A percentile compares a stretch with the other conserved stretches of the same genome.
These are phyloP conservation scores for Desmophyllum pertusum DNA, from an alignment of 92 coral and sea anemone genomes.

Conservation along the genomic window DNA sequence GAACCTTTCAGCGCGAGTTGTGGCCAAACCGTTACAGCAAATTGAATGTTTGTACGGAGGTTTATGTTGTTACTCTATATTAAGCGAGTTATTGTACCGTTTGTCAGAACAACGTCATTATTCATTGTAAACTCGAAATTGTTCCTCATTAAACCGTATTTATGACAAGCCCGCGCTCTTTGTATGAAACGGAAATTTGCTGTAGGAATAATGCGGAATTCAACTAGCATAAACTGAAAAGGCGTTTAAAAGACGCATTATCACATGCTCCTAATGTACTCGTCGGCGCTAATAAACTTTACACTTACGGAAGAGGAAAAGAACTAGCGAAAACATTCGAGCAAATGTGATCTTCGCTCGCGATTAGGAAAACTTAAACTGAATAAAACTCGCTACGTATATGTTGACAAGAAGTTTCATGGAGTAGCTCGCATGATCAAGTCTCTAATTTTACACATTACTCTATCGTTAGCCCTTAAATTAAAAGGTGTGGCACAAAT, in stretches of 20 bases:
- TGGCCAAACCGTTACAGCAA: slow-evolving; percentile 34
- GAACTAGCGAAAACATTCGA: slow-evolving; percentile 22
- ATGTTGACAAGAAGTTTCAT: slow-evolving; percentile 41
- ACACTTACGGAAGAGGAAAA: slow-evolving; percentile 15
- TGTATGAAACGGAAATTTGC: slow-evolving; percentile 90
- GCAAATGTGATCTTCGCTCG: slow-evolving; percentile 3
- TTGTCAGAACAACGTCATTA: slow-evolving; percentile 66
- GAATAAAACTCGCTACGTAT: slow-evolving; percentile 13
- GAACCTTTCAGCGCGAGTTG: slow-evolving; percentile 18
- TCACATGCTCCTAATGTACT: slow-evolving; percentile 28
- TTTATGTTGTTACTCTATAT: slow-evolving; percentile 66
- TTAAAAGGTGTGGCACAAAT: slow-evolving; percentile 72
- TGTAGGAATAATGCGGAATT: slow-evolving; percentile 41
- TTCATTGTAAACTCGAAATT: slow-evolving; percentile 72
- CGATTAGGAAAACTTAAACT: slow-evolving; percentile 12
- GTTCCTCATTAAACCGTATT: slow-evolving; percentile 83
- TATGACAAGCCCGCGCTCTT: slow-evolving; percentile 79
- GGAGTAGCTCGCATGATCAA: slow-evolving; percentile 30
- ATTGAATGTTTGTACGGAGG: slow-evolving; percentile 49
- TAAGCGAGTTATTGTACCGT: slow-evolving; percentile 78
- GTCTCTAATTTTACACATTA: slow-evolving; percentile 41
- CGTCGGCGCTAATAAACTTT: slow-evolving; percentile 11
- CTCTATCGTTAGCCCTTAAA: slow-evolving; percentile 55
- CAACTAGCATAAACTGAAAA: slow-evolving; percentile 20
- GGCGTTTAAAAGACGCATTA: slow-evolving; percentile 29